Conservation (phyloP, 2,113 vertebrate genomes). For the Pedionomus torquatus region DNA sequence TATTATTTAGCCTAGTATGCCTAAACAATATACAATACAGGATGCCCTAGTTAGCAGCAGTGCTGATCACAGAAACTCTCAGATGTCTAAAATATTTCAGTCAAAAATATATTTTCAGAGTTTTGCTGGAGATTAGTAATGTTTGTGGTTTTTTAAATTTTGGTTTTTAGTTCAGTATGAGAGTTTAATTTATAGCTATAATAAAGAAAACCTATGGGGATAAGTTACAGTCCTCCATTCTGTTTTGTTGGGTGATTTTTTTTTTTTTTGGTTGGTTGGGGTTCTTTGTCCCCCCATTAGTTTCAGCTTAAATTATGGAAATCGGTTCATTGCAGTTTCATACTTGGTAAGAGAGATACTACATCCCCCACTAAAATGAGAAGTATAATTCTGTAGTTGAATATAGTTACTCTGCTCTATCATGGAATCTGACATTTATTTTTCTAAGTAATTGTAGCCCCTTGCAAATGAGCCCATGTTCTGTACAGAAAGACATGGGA, state of each 20-base stretch:
- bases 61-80: not conserved
- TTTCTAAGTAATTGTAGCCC: not conserved
- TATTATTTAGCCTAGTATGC: not conserved
- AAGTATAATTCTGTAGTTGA: not conserved
- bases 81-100: not conserved
- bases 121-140: not conserved
- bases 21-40: not conserved
- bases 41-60: not conserved
- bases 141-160: too few relatives aligned
- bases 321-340: not conserved
- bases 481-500: not conserved
- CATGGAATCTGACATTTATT: not conserved
- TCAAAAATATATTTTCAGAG: not conserved
- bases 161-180: not conserved
- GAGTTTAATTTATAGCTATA: not conserved
- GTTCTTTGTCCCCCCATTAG: too few relatives aligned
- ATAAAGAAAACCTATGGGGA: not conserved
- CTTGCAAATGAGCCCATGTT: not conserved
- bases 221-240: not conserved
- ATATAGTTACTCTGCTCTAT: not conserved
- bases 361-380: not conserved
- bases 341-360: not conserved
- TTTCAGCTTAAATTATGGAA: not conserved
- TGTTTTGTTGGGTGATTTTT: not conserved
- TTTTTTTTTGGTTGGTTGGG: not conserved